A percentile compares a stretch with the other conserved stretches of the same genome.
These are phyloP conservation scores for Lycopodina hypogea DNA, from an alignment of 37 sponge, comb jelly and placozoan genomes.

Conservation along the genomic window DNA sequence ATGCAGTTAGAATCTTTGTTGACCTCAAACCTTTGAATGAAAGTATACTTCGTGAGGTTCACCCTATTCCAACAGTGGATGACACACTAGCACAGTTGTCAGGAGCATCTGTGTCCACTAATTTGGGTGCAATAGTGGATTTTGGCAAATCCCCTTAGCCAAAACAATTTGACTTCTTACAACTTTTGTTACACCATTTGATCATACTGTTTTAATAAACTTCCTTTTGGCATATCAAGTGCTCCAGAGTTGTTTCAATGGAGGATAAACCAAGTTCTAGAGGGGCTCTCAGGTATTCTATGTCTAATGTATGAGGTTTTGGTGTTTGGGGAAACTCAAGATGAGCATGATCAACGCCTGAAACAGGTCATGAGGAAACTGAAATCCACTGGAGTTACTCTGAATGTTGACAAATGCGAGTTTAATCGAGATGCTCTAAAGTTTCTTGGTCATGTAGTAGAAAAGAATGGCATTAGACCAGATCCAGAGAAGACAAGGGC, in stretches of 20 bases:
- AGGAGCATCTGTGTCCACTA: constrained; percentile 38
- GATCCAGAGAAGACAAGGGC: constrained; percentile 51
- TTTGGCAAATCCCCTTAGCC: constrained; percentile 62
- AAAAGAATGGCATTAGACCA: constrained; percentile 30
- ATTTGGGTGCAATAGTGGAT: constrained; percentile 54
- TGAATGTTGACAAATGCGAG: constrained; percentile 47
- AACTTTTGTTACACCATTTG: constrained; percentile 27
- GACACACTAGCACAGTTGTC: constrained; percentile 57
- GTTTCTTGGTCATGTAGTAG: constrained; percentile 14
- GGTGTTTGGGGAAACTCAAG: constrained; percentile 1
- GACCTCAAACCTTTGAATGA: constrained; percentile 27
- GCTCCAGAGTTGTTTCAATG: constrained; percentile 39
- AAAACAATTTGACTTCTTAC: background rate
- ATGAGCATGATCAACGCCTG: constrained; percentile 35
- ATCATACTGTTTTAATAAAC: constrained; percentile 18
- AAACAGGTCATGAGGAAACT: constrained; percentile 1
- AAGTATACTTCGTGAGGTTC: constrained; percentile 45
- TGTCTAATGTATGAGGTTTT: constrained; percentile 28
- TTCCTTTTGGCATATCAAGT: constrained; percentile 49
- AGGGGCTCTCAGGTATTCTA: constrained; percentile 35
- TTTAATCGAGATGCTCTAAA: constrained; percentile 9
- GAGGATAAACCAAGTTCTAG: constrained; percentile 18
- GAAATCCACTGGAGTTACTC: constrained; percentile 41
- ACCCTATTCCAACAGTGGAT: constrained; percentile 52
- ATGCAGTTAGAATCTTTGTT: constrained; percentile 47